These are phyloP conservation scores for Rhinoderma darwinii DNA, from an alignment of 2,113 vertebrate genomes.

Conservation along the genomic window DNA sequence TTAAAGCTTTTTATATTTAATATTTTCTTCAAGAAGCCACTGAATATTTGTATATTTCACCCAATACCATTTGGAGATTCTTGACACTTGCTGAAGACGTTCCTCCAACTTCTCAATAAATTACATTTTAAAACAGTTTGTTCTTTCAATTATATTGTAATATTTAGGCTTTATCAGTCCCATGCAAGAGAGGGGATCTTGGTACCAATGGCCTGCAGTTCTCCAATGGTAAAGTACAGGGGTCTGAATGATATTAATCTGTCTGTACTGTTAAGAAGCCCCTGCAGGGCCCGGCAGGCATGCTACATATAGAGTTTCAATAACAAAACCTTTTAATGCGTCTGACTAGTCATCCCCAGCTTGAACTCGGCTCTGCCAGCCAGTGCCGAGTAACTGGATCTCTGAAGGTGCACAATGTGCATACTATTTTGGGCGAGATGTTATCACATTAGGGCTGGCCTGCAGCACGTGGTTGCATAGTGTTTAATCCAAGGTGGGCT, in stretches of 20 bases:
- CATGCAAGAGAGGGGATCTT: not conserved
- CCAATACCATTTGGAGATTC: not conserved
- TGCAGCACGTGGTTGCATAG: constrained; percentile 64
- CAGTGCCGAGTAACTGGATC: constrained; percentile 75
- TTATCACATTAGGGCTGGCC: constrained; percentile 68
- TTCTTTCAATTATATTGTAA: not conserved
- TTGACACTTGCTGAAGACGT: not conserved
- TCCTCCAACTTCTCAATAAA: not conserved
- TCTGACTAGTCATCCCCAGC: constrained; percentile 63
- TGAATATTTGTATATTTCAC: too few species aligned
- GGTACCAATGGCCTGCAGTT: not conserved
- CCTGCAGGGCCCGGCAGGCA: constrained; percentile 61
- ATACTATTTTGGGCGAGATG: constrained; percentile 66
- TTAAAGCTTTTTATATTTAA: too few species aligned
- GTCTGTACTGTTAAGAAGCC: constrained; percentile 60
- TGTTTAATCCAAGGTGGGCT: constrained; percentile 73
- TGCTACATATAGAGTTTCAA: constrained; percentile 63
- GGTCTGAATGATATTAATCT: constrained; percentile 46
- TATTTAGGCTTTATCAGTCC: not conserved
- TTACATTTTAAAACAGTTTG: not conserved
- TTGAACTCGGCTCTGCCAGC: constrained; percentile 62
- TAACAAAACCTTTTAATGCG: constrained; percentile 61
- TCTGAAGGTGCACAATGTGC: constrained; percentile 69
- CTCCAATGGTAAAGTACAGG: constrained; percentile 20
- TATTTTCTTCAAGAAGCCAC: too few species aligned